Evolutionary conservation across 2,888 invertebrate species (phyloP).

Genomic region (Allacma fusca): DNA sequence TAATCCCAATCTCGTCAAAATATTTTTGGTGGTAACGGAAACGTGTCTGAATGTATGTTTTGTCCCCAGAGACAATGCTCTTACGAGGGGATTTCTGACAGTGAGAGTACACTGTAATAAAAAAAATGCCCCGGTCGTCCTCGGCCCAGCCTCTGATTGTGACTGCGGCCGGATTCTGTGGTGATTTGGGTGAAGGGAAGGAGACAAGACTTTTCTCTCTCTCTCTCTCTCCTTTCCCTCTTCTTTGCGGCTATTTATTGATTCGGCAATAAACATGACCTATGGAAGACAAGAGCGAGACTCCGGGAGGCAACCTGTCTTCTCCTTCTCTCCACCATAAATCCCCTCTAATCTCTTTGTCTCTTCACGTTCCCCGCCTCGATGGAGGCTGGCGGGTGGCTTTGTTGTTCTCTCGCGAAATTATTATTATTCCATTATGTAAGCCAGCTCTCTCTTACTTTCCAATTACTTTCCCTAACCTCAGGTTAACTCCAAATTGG

Average conservation of each 20-base stretch:
- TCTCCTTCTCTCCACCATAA: constrained; percentile 34
- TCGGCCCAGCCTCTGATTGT: too few relatives aligned
- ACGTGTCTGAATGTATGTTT: too few relatives aligned
- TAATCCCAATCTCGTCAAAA: too few relatives aligned
- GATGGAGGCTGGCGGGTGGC: background rate
- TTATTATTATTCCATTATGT: constrained; percentile 43
- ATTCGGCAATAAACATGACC: constrained; percentile 37
- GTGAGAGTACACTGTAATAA: too few relatives aligned
- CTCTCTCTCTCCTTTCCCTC: background rate
- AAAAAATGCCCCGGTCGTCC: too few relatives aligned
- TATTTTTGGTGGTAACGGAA: too few relatives aligned
- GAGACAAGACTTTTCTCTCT: background rate
- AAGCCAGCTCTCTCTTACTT: background rate
- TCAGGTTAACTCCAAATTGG: too few relatives aligned
- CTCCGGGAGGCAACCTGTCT: constrained; percentile 34
- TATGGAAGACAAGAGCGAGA: constrained; percentile 12
- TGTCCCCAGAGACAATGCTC: too few relatives aligned
- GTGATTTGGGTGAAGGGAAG: too few relatives aligned
- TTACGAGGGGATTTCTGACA: too few relatives aligned
- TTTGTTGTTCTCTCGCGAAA: background rate
- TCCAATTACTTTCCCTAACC: too few relatives aligned
- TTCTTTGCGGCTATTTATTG: constrained; percentile 7
- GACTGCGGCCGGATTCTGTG: too few relatives aligned
- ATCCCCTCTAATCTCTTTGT: constrained; percentile 42
- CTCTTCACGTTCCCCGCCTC: constrained; percentile 34